phyloP scores from a whole-genome alignment of 2,888 invertebrate genomes.

The Aleiodes testaceus region DNA sequence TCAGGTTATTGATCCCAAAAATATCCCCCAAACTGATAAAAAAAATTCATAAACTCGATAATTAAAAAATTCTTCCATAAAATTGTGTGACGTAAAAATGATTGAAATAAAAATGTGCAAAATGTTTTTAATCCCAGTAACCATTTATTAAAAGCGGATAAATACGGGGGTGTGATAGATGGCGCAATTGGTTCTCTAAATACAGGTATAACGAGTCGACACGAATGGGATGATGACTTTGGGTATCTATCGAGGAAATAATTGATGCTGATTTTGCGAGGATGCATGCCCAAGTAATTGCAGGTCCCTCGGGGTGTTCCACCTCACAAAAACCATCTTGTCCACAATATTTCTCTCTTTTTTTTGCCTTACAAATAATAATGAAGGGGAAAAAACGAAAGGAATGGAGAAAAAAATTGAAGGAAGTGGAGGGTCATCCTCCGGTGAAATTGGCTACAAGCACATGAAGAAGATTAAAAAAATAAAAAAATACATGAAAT shows the following conservation, averaged over 20 bases:
- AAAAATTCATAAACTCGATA: not conserved
- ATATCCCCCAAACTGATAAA: too few species aligned
- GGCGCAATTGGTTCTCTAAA: conserved; percentile 35
- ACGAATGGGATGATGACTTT: conserved; percentile 19
- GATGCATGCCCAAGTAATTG: conserved; percentile 37
- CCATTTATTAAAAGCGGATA: conserved; percentile 32
- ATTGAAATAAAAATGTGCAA: not conserved
- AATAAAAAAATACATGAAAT: not conserved
- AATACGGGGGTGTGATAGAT: conserved; percentile 33
- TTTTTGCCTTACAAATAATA: conserved; percentile 14
- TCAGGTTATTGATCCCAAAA: too few species aligned
- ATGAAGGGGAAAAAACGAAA: conserved; percentile 18
- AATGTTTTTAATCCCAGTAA: not conserved
- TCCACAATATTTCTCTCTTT: conserved; percentile 6
- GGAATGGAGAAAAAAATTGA: conserved; percentile 13
- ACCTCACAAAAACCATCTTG: conserved; percentile 37
- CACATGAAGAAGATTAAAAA: not conserved
- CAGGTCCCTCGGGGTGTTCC: conserved; percentile 28
- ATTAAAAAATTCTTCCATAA: conserved; percentile 21
- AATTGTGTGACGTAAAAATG: conserved; percentile 14
- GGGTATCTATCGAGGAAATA: conserved; percentile 33
- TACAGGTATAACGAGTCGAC: conserved; percentile 16
- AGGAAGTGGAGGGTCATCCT: conserved; percentile 21
- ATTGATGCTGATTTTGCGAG: conserved; percentile 28
- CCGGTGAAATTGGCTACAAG: conserved; percentile 14